Conservation (phyloP, 2,888 invertebrate species). For the Noctua pronuba region DNA sequence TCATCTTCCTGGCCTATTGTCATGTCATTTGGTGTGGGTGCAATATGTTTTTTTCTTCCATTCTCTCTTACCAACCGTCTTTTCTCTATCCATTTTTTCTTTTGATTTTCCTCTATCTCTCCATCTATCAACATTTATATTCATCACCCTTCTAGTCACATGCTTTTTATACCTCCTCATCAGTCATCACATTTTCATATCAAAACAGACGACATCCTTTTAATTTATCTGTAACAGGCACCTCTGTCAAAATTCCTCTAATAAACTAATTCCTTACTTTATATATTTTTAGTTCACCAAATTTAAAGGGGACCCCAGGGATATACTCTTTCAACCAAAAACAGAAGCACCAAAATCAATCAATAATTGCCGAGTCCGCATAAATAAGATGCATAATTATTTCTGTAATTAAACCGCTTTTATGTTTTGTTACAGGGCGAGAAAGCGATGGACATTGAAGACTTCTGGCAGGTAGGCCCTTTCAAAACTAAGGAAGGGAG, state of each 20-base stretch:
- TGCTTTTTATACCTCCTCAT: not conserved
- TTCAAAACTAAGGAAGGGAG: constrained; percentile 91
- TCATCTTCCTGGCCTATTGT: not conserved
- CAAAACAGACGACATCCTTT: no score
- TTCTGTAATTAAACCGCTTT: not conserved
- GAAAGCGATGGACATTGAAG: constrained; percentile 90
- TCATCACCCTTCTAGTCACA: not conserved
- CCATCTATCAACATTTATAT: not conserved
- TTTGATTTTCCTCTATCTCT: not conserved
- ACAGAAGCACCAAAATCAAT: not conserved
- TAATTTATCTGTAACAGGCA: not conserved
- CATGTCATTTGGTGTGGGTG: not conserved
- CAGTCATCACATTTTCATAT: no score
- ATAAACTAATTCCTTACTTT: not conserved
- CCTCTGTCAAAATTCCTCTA: not conserved
- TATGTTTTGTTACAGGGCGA: constrained; percentile 83
- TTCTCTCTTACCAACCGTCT: not conserved
- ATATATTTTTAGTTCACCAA: not conserved
- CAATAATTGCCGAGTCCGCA: not conserved
- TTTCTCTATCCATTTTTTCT: not conserved
- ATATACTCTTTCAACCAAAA: not conserved
- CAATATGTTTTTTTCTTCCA: not conserved
- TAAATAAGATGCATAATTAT: not conserved
- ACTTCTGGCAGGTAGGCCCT: constrained; percentile 91
- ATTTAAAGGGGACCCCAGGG: not conserved